Evolutionary conservation across 2,113 vertebrate species (phyloP), one percentile per base, ranked within the genome.

Genomic region (Cyanoderma ruficeps): DNA sequence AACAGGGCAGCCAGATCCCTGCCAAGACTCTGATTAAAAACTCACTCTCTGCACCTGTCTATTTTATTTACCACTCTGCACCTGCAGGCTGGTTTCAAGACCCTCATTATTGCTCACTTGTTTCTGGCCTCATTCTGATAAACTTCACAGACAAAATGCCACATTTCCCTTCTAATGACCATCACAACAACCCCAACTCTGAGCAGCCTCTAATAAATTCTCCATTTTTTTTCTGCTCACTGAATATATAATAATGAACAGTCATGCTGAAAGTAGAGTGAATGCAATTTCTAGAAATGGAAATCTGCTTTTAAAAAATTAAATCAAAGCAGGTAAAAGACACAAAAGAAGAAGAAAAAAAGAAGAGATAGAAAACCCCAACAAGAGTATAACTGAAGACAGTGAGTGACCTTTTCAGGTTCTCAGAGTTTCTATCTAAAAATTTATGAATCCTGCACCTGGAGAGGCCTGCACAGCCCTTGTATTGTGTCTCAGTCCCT

Each of bases 61-160:
- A 18, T 93, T 83, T 83, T 92, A 95, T 97, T 96, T 81, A 74
- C 88, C 75, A 75, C 83, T 39, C 92, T 13, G 23, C 94, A 96
- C 94, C 94, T 96, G 61, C 94, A 98, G 83, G 39, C 55, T 56
- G 23, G 65, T 63, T 97, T 97, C 95, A 96, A 97, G 65, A 94
- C 68, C 39, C 79, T 95, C 76, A 77, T 94, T 83, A 97, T 61
- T 77, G 80, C 91, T 87, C 74, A 63, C 87, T 96, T 53, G 52
- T 94, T 70, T 63, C 77, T 64, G 83, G 57, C 46, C 65, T 70
- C 64, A 49, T 92, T 87, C 94, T 93, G 93, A 89, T 69, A 89
- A 95, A 52, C 82, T 96, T 96, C 85, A 94, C 39, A 39, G 74
- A 59, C 44, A 88, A 95, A 95, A 89, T 60, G 41, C 67, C 89